Percentiles rank a stretch among this genome's conserved stretches.
These are phyloP conservation scores for Crocallis elinguaria DNA, from an alignment of 2,888 invertebrate species.

Conservation along the genomic window DNA sequence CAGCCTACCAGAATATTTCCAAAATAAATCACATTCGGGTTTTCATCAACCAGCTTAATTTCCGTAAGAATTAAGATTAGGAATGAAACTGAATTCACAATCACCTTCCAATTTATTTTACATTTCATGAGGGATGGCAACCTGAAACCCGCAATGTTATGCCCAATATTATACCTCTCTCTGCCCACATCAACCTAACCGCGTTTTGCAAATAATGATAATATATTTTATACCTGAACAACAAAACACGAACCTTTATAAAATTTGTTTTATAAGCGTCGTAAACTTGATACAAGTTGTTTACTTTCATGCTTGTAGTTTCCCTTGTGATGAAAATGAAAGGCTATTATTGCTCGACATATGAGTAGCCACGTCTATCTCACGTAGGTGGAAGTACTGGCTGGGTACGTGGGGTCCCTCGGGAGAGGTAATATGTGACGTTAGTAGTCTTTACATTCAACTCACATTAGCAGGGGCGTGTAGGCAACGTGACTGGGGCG, in stretches of 20 bases:
- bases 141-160: conserved; percentile 27
- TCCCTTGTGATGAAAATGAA: conserved; percentile 22
- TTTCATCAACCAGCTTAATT: conserved; percentile 1
- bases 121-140: conserved; percentile 22
- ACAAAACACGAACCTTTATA: conserved; percentile 21
- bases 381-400: conserved; percentile 34
- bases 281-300: conserved; percentile 14
- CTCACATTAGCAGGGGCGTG: conserved; percentile 66
- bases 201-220: conserved; percentile 25
- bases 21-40: too few relatives aligned
- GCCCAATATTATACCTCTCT: conserved; percentile 19
- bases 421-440: conserved; percentile 65
- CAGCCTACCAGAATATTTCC: too few relatives aligned
- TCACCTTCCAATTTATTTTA: conserved; percentile 30
- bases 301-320: conserved; percentile 18
- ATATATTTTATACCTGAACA: conserved; percentile 16
- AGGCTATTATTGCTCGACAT: conserved; percentile 19
- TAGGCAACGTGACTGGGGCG: conserved; percentile 52
- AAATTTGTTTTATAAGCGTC: conserved; percentile 19
- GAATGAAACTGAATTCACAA: conserved; percentile 16
- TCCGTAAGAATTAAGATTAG: conserved; percentile 10
- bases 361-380: conserved; percentile 19
- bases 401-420: conserved; percentile 48
- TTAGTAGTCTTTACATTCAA: conserved; percentile 70
- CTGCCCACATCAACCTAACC: conserved; percentile 31